These are phyloP conservation scores for Idaea aversata DNA, from an alignment of 2,888 invertebrate genomes.

Conservation along the genomic window DNA sequence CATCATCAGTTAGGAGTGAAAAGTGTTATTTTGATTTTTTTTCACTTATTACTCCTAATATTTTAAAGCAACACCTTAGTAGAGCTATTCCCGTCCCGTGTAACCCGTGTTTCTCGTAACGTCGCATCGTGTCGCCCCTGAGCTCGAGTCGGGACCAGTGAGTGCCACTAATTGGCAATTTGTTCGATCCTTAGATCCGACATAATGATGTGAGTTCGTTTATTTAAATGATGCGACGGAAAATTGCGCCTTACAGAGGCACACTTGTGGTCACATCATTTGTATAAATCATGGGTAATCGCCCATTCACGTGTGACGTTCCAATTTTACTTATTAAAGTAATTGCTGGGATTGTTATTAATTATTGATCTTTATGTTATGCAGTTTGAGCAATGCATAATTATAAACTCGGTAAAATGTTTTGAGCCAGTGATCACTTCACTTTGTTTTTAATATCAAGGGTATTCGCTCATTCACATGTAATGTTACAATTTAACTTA, in stretches of 20 bases:
- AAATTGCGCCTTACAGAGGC: constrained; percentile 54
- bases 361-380: neutral
- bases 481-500: constrained; percentile 21
- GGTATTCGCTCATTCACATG: constrained; percentile 2
- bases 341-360: constrained; percentile 21
- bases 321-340: constrained; percentile 37
- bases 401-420: constrained; percentile 8
- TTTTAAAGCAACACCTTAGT: neutral
- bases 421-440: neutral
- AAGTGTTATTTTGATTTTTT: too few species aligned
- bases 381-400: too few species aligned
- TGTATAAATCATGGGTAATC: constrained; percentile 54
- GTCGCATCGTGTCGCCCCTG: constrained; percentile 36
- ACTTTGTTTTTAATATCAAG: too few species aligned
- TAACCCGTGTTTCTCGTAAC: constrained; percentile 36
- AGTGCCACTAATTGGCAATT: constrained; percentile 77
- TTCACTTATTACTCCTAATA: neutral
- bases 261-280: constrained; percentile 36
- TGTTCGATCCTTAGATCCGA: constrained; percentile 79
- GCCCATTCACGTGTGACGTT: constrained; percentile 40
- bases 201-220: constrained; percentile 79
- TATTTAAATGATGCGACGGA: constrained; percentile 79
- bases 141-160: constrained; percentile 49
- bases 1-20: too few species aligned
- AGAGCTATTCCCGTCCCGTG: constrained; percentile 21